phyloP scores from a whole-genome alignment of 2,888 invertebrate species.

The Pecten maximus region DNA sequence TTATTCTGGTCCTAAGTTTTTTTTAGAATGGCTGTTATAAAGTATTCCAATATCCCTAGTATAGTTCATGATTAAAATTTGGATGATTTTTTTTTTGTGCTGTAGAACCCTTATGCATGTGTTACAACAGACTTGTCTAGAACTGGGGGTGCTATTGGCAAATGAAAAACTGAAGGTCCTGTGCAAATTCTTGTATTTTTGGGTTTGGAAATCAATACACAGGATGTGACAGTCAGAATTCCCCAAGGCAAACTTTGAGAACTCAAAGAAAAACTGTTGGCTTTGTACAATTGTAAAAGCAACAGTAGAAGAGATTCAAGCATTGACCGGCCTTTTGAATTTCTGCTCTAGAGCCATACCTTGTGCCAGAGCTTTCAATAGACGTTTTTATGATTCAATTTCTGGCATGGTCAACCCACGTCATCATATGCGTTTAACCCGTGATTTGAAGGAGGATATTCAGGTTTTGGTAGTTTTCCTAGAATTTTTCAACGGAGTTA shows the following conservation, averaged over 20 bases:
- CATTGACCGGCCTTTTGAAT: not conserved
- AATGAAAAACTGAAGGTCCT: not conserved
- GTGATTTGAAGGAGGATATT: constrained; percentile 44
- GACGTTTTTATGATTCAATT: constrained; percentile 49
- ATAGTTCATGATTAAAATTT: constrained; percentile 47
- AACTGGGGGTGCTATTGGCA: not conserved
- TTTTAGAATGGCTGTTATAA: constrained; percentile 48
- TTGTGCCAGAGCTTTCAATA: constrained; percentile 44
- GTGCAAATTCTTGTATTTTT: constrained; percentile 30
- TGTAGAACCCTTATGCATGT: not conserved
- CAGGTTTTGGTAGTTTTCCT: constrained; percentile 40
- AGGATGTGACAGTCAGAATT: constrained; percentile 8
- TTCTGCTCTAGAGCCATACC: constrained; percentile 44
- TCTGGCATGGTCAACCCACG: constrained; percentile 39
- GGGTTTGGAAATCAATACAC: constrained; percentile 40
- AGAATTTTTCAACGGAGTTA: constrained; percentile 44
- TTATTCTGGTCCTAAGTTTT: too few species aligned
- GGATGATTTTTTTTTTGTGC: constrained; percentile 47
- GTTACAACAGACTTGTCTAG: not conserved
- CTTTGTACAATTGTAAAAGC: not conserved
- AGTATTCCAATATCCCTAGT: not conserved
- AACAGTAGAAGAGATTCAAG: not conserved
- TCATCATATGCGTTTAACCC: constrained; percentile 39
- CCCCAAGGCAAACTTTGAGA: constrained; percentile 29
- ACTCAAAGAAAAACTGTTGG: not conserved